Evolutionary conservation across 2,888 invertebrate genomes (phyloP).

Genomic region (Epistrophella euchroma): DNA sequence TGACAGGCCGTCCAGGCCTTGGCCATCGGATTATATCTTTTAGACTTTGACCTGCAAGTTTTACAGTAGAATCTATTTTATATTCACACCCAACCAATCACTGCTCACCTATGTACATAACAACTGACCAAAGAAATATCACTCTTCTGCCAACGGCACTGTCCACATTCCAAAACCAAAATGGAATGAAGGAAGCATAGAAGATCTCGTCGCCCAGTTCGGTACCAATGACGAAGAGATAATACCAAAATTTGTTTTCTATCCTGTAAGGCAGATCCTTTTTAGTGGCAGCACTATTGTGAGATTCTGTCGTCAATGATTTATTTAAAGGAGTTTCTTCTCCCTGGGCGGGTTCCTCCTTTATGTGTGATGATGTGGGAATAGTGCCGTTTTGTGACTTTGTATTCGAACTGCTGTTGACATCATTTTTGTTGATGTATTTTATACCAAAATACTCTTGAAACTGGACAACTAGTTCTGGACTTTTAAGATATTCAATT

Average conservation of each 20-base stretch:
- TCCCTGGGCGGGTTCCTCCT: conserved; percentile 77
- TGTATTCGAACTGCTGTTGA: conserved; percentile 2
- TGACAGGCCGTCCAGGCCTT: conserved; percentile 93
- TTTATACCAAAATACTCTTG: conserved; percentile 92
- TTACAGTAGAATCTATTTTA: background rate
- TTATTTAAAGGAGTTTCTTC: conserved; percentile 79
- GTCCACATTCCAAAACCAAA: conserved; percentile 98
- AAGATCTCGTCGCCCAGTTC: conserved; percentile 95
- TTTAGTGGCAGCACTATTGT: conserved; percentile 34
- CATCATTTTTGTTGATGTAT: conserved; percentile 79
- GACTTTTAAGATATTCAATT: conserved; percentile 90
- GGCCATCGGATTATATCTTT: conserved; percentile 96
- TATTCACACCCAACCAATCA: background rate
- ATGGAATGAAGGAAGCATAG: conserved; percentile 95
- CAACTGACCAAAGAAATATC: conserved; percentile 91
- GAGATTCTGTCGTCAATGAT: conserved; percentile 79
- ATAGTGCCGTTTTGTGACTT: conserved; percentile 80
- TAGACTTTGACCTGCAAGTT: conserved; percentile 89
- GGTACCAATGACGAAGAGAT: conserved; percentile 93
- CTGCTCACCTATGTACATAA: conserved; percentile 91
- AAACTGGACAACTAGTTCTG: conserved; percentile 90
- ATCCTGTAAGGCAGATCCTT: conserved; percentile 81
- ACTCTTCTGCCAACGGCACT: conserved; percentile 93
- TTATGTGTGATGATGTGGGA: conserved; percentile 84
- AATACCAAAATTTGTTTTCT: conserved; percentile 92